A percentile compares a stretch with the other conserved stretches of the same genome.
These are phyloP conservation scores for Caradrina kadenii DNA, from an alignment of 2,888 invertebrate species.

Conservation along the genomic window DNA sequence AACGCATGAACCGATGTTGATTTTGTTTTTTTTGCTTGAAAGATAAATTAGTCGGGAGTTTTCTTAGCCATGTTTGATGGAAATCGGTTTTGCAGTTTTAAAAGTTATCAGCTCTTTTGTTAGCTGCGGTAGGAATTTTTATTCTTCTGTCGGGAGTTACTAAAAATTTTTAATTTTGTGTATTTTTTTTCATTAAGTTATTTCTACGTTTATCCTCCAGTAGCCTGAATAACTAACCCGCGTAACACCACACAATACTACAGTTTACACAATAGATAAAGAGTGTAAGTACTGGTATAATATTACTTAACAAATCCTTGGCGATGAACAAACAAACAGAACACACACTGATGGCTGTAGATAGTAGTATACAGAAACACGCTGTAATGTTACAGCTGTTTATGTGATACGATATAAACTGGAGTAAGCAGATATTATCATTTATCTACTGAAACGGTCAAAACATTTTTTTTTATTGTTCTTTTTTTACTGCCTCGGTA, in stretches of 20 bases:
- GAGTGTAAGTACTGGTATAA: conserved; percentile 13
- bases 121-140: too few relatives aligned
- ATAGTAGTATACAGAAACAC: conserved; percentile 4
- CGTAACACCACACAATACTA: conserved; percentile 36
- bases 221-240: conserved; percentile 4
- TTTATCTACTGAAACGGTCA: too few relatives aligned
- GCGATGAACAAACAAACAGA: conserved; percentile 50
- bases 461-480: too few relatives aligned
- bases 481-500: too few relatives aligned
- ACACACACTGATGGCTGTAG: conserved; percentile 29
- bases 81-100: too few relatives aligned
- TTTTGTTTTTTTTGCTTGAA: too few relatives aligned
- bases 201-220: conserved; percentile 9
- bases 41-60: too few relatives aligned
- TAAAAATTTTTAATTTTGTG: too few relatives aligned
- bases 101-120: too few relatives aligned
- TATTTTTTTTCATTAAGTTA: neutral
- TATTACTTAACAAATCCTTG: conserved; percentile 61
- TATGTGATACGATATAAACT: conserved; percentile 15
- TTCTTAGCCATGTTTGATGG: too few relatives aligned
- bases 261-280: conserved; percentile 41
- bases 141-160: too few relatives aligned
- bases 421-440: conserved; percentile 2
- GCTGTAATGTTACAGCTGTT: conserved; percentile 29
- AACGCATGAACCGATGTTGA: too few relatives aligned